Conservation (phyloP, 1,140 invertebrate species). For the Mycetomoellerius zeteki region DNA sequence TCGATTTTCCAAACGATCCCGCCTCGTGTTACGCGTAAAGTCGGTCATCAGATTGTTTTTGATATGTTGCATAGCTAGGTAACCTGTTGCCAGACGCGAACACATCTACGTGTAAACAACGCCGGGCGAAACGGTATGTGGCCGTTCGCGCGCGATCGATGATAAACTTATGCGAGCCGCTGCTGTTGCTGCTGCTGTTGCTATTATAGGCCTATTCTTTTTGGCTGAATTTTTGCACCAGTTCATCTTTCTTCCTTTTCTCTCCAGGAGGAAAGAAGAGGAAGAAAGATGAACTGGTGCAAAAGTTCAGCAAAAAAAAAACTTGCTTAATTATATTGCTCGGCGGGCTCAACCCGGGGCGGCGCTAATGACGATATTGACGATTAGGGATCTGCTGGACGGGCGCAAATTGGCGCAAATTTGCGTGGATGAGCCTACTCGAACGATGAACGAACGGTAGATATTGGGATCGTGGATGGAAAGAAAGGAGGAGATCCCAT, state of each 20-base stretch:
- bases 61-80: neutral
- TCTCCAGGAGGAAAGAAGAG: no score
- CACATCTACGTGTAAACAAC: neutral
- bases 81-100: conserved; percentile 54
- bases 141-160: conserved; percentile 39
- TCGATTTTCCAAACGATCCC: neutral
- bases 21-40: neutral
- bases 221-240: no score
- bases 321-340: no score
- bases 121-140: neutral
- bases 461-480: neutral
- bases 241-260: no score
- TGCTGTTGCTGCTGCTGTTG: conserved; percentile 1
- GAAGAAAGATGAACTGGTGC: no score
- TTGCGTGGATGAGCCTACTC: no score
- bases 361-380: conserved; percentile 4
- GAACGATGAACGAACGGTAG: no score
- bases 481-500: neutral
- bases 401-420: no score
- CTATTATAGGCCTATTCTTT: no score
- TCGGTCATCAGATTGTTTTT: conserved; percentile 15
- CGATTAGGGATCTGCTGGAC: no score
- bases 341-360: neutral
- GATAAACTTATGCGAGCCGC: conserved; percentile 10
- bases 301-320: no score